Evolutionary conservation across 2,113 vertebrate genomes (phyloP), one percentile per base, ranked within the genome.

Genomic region (Barnardius zonarius): DNA sequence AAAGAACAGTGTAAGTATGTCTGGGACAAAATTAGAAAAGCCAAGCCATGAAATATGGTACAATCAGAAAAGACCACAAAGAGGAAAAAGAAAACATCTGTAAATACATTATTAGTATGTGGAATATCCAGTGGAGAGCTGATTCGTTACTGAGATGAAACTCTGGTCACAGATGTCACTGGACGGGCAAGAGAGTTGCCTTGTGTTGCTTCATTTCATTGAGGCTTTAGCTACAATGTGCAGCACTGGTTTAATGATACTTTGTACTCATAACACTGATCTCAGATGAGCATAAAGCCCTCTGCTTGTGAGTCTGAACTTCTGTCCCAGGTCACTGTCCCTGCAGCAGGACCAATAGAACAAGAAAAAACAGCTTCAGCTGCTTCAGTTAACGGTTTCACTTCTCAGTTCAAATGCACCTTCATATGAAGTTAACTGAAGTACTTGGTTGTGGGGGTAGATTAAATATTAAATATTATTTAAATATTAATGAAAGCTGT

Each of bases 31-130:
- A 95, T 95, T 68, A 86, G 86, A 81, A 89, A 88, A 93, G 12
- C 39, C 37, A 86, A 92, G 55, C 31, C 5, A 3, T 22, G 22
- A 86, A 93, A 55, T 89, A 68, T 18, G 14, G 46, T 43, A 37
- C 33, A 82, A 72, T 44, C 33, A 72, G 43, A 55, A 84, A 72
- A 84, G 35, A 89, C 69, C 80, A 84, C 77, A 75, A 91, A 39
- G 24, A 84, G 23, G 55, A 78, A 90, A 93, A 80, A 62, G 17
- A 81, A 96, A 91, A 92, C n/a, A 66, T 91, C 73, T 93, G 88
- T 79, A 86, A 91, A 84, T 59, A 48, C 11, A 51, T 48, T 81
- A 46, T 22, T 91, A 91, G 8, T 2, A 2, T 55, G 48, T 75
- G 61, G 88, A 91, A 96, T 91, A 91, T 82, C 54, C 54, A 52